Base-by-base conservation (phyloP, 2,113 vertebrate species). In the Zingel zingel region DNA sequence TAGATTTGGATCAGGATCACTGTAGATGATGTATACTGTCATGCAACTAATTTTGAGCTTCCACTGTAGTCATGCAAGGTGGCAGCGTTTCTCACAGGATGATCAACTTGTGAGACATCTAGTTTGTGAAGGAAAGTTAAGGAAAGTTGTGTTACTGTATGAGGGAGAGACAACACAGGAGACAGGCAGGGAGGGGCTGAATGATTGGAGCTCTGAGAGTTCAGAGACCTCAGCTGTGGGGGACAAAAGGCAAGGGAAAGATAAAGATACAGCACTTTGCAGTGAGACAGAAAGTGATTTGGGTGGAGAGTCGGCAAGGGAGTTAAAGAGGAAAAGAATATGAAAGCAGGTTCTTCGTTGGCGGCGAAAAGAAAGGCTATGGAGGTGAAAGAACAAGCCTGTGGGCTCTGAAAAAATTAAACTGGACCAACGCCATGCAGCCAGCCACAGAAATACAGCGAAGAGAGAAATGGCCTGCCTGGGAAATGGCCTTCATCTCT, bases 391-490 rank as follows among this genome's bases (percentile, higher is more conserved):
- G 83, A 88, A 89, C 48, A 79, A 77, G 89, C 89, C 84, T 86
- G 62, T 74, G 64, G 86, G 85, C 85, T 75, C 72, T 33, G 80
- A 78, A 84, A 84, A 86, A 90, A 94, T 92, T 86, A 92, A 92
- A 92, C 89, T 90, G 91, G 88, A 92, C 79, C 63, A 18, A 75
- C 9, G 85, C 90, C 91, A 91, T 72, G 36, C 30, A 74, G 63
- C 51, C 43, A 43, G 11, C 39, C 47, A 58, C 66, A 81, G 77
- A 79, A 80, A 81, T 69, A 64, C 50, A 67, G 74, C 76, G 59
- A 59, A 75, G 79, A 86, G 86, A 89, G 83, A 79, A 86, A 90
- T 45, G 68, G 76, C 65, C 82, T 91, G 83, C 72, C 76, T 65
- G 79, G 81, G 82, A 86, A 85, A 78, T 78, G 87, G 87, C 90